Conservation (phyloP, 1,140 invertebrate species). For the Drosophila mayri region DNA sequence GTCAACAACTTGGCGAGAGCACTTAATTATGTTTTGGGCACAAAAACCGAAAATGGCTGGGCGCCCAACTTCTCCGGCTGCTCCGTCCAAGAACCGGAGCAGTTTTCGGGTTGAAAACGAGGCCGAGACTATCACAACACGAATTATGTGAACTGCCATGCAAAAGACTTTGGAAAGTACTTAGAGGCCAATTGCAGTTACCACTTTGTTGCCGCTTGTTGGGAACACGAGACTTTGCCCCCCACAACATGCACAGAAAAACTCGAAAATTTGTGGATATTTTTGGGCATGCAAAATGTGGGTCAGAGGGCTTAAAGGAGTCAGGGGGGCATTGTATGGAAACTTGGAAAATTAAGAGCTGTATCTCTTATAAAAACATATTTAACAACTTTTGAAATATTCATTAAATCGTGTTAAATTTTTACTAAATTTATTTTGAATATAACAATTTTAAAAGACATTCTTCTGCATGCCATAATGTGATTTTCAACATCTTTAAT, state of each 20-base stretch:
- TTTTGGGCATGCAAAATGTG: conserved; percentile 14
- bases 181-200: conserved; percentile 75
- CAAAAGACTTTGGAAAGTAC: conserved; percentile 79
- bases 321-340: too few relatives aligned
- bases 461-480: not conserved
- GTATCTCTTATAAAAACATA: not conserved
- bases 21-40: conserved; percentile 81
- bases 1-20: conserved; percentile 72
- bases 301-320: conserved; percentile 13
- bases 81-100: conserved; percentile 19
- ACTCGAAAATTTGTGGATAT: conserved; percentile 25
- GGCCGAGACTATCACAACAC: conserved; percentile 74
- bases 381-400: not conserved
- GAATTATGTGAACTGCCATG: conserved; percentile 75
- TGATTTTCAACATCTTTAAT: conserved; percentile 2
- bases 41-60: conserved; percentile 54
- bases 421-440: not conserved
- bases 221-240: conserved; percentile 21
- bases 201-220: conserved; percentile 45
- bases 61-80: conserved; percentile 24
- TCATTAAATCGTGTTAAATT: not conserved
- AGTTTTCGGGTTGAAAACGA: conserved; percentile 49
- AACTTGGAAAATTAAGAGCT: not conserved
- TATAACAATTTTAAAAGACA: not conserved
- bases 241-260: not conserved